Percentiles rank a stretch among this genome's conserved stretches.
Conservation (phyloP, 2,888 invertebrate species). For the Eupelmus urozonus region DNA sequence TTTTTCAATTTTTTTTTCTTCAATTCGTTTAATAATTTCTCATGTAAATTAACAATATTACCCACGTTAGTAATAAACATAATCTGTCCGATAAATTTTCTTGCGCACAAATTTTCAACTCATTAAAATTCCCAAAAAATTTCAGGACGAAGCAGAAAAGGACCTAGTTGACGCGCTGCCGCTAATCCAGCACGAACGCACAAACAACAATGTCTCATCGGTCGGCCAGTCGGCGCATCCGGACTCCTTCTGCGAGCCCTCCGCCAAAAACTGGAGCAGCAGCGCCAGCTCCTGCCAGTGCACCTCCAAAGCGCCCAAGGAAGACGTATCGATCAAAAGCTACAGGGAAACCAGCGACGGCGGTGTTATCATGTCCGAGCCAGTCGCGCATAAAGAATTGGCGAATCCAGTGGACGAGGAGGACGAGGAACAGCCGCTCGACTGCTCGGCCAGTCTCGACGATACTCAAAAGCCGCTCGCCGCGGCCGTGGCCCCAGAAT, state of each 20-base stretch:
- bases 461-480: conserved; percentile 30
- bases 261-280: conserved; percentile 46
- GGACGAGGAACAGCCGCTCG: conserved; percentile 49
- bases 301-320: conserved; percentile 28
- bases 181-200: conserved; percentile 54
- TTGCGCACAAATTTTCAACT: too few relatives aligned
- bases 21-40: too few relatives aligned
- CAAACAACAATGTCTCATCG: conserved; percentile 32
- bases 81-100: too few relatives aligned
- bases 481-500: conserved; percentile 3
- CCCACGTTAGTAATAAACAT: too few relatives aligned
- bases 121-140: too few relatives aligned
- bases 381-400: neutral
- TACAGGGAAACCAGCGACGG: conserved; percentile 37
- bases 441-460: conserved; percentile 48
- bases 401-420: conserved; percentile 16
- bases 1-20: too few relatives aligned
- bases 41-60: too few relatives aligned
- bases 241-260: conserved; percentile 42
- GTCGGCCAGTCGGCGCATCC: conserved; percentile 6
- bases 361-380: neutral
- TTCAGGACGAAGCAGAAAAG: conserved; percentile 51
- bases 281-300: conserved; percentile 42
- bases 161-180: conserved; percentile 54
- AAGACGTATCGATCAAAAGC: conserved; percentile 31